Conservation (phyloP, 92 coral and sea anemone species). For the Hydrozoanthus gracilis region DNA sequence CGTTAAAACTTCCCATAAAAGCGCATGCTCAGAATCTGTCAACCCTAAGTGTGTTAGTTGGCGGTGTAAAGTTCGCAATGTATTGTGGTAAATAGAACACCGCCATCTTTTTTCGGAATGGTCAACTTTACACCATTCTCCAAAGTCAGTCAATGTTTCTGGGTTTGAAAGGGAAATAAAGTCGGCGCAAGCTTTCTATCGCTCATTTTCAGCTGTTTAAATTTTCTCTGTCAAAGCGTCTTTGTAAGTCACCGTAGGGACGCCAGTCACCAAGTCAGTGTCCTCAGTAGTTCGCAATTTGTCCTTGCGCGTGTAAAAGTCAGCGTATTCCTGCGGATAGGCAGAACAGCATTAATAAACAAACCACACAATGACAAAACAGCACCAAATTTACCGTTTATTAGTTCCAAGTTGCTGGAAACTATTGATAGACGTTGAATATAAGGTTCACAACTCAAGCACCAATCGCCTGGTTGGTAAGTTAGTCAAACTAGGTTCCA, state of each 20-base stretch:
- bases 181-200: background rate
- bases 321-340: constrained; percentile 29
- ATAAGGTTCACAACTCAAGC: too few relatives aligned
- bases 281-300: background rate
- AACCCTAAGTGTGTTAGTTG: too few relatives aligned
- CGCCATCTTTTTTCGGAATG: too few relatives aligned
- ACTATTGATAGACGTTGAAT: too few relatives aligned
- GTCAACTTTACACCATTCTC: background rate
- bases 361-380: background rate
- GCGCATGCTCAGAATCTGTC: too few relatives aligned
- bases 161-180: background rate
- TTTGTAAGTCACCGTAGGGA: constrained; percentile 24
- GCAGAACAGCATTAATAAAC: constrained; percentile 3
- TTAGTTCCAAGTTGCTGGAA: background rate
- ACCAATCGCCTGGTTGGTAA: too few relatives aligned
- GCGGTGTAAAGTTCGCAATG: too few relatives aligned
- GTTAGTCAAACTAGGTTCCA: too few relatives aligned
- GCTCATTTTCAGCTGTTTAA: background rate
- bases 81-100: too few relatives aligned
- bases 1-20: too few relatives aligned
- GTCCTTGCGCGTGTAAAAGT: constrained; percentile 15
- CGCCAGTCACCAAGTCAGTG: constrained; percentile 9
- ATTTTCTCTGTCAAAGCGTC: constrained; percentile 32
- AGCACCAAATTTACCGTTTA: background rate
- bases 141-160: background rate